These are phyloP conservation scores for Sipha maydis DNA, from an alignment of 2,888 invertebrate species.

Conservation along the genomic window DNA sequence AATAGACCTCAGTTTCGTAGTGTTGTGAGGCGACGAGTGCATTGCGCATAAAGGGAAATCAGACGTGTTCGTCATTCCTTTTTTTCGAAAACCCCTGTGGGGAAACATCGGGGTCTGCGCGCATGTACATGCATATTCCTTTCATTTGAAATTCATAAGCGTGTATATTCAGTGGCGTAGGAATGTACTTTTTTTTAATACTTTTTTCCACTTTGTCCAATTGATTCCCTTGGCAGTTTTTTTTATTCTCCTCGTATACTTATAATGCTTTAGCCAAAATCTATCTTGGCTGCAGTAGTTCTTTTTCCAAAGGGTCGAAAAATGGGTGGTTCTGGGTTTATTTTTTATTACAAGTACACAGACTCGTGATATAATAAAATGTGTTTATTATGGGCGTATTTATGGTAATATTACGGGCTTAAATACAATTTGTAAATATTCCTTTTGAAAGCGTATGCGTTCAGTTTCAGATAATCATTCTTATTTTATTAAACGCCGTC, in stretches of 20 bases:
- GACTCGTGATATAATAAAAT: slow-evolving; percentile 49
- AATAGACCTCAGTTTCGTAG: not conserved
- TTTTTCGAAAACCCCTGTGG: slow-evolving; percentile 11
- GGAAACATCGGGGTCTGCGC: slow-evolving; percentile 19
- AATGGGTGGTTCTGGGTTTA: slow-evolving; percentile 51
- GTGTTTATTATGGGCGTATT: slow-evolving; percentile 51
- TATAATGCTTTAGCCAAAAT: not conserved
- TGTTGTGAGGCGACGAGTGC: not conserved
- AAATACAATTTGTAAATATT: slow-evolving; percentile 45
- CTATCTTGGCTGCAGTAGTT: slow-evolving; percentile 16
- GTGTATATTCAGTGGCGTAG: slow-evolving; percentile 3
- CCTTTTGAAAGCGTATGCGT: not conserved
- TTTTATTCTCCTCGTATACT: slow-evolving; percentile 29
- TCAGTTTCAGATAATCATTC: not conserved
- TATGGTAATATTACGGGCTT: slow-evolving; percentile 57
- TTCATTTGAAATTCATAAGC: slow-evolving; percentile 58
- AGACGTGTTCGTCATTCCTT: slow-evolving; percentile 14
- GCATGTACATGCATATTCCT: slow-evolving; percentile 25
- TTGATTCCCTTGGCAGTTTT: slow-evolving; percentile 51
- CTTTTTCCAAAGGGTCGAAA: slow-evolving; percentile 54
- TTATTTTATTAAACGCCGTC: slow-evolving; percentile 37
- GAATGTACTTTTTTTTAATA: slow-evolving; percentile 55
- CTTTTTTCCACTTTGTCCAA: slow-evolving; percentile 58
- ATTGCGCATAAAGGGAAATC: not conserved
- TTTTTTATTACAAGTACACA: slow-evolving; percentile 39